These are phyloP conservation scores for Catostylus mosaicus DNA, from an alignment of 30 jellyfish, hydroid and myxozoan genomes.

Conservation along the genomic window DNA sequence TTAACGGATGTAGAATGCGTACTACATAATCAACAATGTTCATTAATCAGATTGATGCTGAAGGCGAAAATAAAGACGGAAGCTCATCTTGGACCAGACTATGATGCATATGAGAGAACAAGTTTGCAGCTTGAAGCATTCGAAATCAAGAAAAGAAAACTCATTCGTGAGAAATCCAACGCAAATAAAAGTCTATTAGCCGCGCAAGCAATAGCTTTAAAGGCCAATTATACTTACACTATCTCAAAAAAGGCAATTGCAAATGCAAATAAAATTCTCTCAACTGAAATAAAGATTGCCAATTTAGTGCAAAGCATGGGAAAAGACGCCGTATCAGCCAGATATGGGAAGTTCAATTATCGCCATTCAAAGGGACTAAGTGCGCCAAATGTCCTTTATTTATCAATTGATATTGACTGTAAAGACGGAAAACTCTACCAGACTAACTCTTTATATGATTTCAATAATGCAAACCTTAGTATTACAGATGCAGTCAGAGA, in stretches of 20 bases:
- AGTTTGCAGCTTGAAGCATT: conserved; percentile 40
- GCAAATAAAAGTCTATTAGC: conserved; percentile 18
- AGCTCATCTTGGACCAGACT: conserved; percentile 11
- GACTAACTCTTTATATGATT: conserved; percentile 15
- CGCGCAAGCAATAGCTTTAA: conserved; percentile 7
- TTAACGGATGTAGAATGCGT: conserved; percentile 44
- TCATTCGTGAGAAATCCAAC: conserved; percentile 20
- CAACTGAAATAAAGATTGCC: conserved; percentile 29
- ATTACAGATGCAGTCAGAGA: conserved; percentile 34
- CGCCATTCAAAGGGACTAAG: conserved; percentile 2
- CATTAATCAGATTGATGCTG: conserved; percentile 11
- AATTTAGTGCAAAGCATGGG: conserved; percentile 17
- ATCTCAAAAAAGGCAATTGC: conserved; percentile 26
- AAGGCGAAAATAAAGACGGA: conserved; percentile 10
- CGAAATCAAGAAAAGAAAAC: background rate
- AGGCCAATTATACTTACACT: conserved; percentile 21
- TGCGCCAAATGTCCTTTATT: conserved; percentile 37
- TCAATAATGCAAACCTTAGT: conserved; percentile 24
- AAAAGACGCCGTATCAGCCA: background rate
- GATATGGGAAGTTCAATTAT: conserved; percentile 26
- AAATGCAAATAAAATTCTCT: conserved; percentile 13
- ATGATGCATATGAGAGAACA: conserved; percentile 10
- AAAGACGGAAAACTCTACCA: conserved; percentile 7
- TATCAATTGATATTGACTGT: conserved; percentile 22
- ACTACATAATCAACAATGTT: conserved; percentile 34